Evolutionary conservation across 2,797 vertebrate genomes (phyloP), one percentile per base, ranked within the genome.

Genomic region (Loris lydekkerianus): DNA sequence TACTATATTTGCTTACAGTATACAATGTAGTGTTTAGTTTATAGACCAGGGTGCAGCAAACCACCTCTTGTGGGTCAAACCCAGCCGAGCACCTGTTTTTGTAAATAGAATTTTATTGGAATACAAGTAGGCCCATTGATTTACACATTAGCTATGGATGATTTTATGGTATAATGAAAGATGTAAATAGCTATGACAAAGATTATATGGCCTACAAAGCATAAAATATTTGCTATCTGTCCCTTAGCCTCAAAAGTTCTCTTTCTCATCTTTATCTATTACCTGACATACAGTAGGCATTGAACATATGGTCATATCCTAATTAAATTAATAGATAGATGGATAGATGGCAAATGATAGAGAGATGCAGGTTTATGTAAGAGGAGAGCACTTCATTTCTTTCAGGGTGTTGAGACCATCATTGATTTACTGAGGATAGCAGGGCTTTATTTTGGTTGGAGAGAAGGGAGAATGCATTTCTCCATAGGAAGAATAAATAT

Each of bases 201-300:
- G 29, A 63, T 78, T 60, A 69, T 53, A 21, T 31, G 29, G 31
- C n/a, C 25, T 69, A 34, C 27, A 89, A 43, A 86, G 18, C 40
- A 31, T 90, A 86, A 86, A 93, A n/a, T 75, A 84, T 90, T 78
- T 94, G 72, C n/a, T 87, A 69, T 75, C 29, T 72, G 17, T 58
- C 15, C 40, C 10, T 84, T 84, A 87, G 23, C 5, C 65, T 43
- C 65, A 88, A 63, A 87, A 63, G 7, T 81, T 91, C 91, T 43
- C 56, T 73, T 0, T 93, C 17, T 76, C 40, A 18, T 70, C 23
- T 76, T 11, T 46, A 70, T 65, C 21, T 46, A 70, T 65, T 86
- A 67, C 53, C 53, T 61, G 27, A 76, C 70, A 88, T 76, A 85
- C 0, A 72, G 27, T 17, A 87, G 13, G 15, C 46, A 8, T 9